phyloP scores from a whole-genome alignment of 2,888 invertebrate species.

The Graphium colonna region DNA sequence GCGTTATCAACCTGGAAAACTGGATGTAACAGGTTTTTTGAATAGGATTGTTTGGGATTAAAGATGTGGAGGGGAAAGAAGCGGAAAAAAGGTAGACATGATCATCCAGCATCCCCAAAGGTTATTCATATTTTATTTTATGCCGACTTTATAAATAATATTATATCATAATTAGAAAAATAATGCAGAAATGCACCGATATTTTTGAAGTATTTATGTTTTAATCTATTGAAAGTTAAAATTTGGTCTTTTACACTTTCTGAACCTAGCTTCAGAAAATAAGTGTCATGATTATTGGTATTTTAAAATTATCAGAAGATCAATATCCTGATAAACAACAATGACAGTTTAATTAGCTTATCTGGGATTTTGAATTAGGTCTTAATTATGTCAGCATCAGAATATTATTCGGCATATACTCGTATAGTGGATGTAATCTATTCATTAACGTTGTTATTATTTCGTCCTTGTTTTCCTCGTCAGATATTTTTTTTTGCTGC shows the following conservation, averaged over 20 bases:
- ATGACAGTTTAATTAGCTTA: slow-evolving; percentile 30
- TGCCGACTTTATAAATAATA: no score
- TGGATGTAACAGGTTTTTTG: no score
- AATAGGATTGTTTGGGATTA: no score
- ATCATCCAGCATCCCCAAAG: no score
- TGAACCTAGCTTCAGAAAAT: slow-evolving; percentile 12
- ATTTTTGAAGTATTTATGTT: slow-evolving; percentile 28
- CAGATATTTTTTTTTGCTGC: slow-evolving; percentile 25
- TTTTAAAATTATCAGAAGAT: slow-evolving; percentile 36
- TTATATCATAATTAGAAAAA: slow-evolving; percentile 29
- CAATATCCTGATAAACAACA: slow-evolving; percentile 35
- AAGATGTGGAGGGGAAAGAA: no score
- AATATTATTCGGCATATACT: slow-evolving; percentile 33
- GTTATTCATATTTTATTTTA: no score
- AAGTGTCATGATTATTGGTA: slow-evolving; percentile 12
- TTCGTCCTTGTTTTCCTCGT: slow-evolving; percentile 34
- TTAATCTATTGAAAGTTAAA: slow-evolving; percentile 29
- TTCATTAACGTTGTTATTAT: slow-evolving; percentile 32
- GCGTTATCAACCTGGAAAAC: no score
- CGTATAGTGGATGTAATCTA: slow-evolving; percentile 24
- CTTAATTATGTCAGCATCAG: slow-evolving; percentile 24
- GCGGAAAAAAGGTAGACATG: no score
- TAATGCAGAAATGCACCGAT: slow-evolving; percentile 29
- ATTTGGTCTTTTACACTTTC: slow-evolving; percentile 22
- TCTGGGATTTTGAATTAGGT: slow-evolving; percentile 18